Conservation (phyloP, 2,113 vertebrate genomes). For the Coryphaenoides rupestris region DNA sequence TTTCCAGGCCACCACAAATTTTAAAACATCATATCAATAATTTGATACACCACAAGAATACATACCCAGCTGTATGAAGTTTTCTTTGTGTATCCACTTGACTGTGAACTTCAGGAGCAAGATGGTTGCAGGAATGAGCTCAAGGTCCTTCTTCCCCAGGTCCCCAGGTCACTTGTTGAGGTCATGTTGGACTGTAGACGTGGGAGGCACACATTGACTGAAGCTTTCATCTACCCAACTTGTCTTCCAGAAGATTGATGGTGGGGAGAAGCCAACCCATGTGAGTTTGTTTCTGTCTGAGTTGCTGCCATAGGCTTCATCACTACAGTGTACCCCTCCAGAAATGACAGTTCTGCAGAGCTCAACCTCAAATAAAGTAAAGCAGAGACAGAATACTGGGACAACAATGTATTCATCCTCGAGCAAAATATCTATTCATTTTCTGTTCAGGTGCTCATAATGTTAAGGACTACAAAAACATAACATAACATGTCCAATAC, state of each 20-base stretch:
- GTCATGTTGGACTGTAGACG: neutral
- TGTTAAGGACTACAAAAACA: neutral
- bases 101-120: constrained; percentile 4
- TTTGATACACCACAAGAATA: neutral
- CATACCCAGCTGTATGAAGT: neutral
- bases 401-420: neutral
- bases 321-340: neutral
- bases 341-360: neutral
- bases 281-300: constrained; percentile 9
- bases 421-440: neutral
- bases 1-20: constrained; percentile 3
- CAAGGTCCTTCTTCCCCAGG: neutral
- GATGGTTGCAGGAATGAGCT: neutral
- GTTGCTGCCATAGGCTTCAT: constrained; percentile 10
- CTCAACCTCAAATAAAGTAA: neutral
- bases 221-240: constrained; percentile 2
- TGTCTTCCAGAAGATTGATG: constrained; percentile 7
- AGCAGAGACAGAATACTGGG: too few relatives aligned
- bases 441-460: constrained; percentile 6
- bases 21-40: constrained; percentile 6
- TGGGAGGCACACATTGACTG: neutral
- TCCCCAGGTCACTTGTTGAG: constrained; percentile 1
- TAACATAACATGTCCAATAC: neutral
- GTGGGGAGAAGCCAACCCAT: constrained; percentile 12
- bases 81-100: neutral